Percentiles rank a stretch among this genome's conserved stretches.
Conservation (phyloP, 1,140 invertebrate species). For the Drosophila parvula region DNA sequence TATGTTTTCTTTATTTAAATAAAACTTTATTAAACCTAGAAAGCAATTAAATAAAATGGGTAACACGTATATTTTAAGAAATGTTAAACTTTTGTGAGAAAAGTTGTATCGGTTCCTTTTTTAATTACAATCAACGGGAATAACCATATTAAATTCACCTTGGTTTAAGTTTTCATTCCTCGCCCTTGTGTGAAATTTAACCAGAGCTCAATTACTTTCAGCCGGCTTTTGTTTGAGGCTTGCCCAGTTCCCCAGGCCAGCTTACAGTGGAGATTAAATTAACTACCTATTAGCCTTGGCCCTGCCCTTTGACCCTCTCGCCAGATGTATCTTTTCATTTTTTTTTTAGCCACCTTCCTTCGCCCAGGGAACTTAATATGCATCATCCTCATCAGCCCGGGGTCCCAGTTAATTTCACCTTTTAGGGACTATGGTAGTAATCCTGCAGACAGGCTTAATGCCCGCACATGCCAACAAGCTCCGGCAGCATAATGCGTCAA, state of each 20-base stretch:
- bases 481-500: slow-evolving; percentile 67
- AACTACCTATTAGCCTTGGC: slow-evolving; percentile 23
- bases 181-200: not conserved
- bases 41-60: too few relatives aligned
- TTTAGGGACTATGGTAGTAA: slow-evolving; percentile 33
- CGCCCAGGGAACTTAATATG: slow-evolving; percentile 39
- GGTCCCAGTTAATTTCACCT: slow-evolving; percentile 36
- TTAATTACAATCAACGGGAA: too few relatives aligned
- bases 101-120: too few relatives aligned
- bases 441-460: slow-evolving; percentile 55
- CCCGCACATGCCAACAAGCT: slow-evolving; percentile 47
- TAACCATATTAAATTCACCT: not conserved
- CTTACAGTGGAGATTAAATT: slow-evolving; percentile 25
- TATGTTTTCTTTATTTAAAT: not conserved
- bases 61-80: too few relatives aligned
- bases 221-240: slow-evolving; percentile 2
- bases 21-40: not conserved
- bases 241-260: not conserved
- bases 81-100: not conserved
- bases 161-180: not conserved
- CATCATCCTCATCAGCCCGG: slow-evolving; percentile 20
- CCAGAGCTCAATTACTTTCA: not conserved
- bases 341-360: slow-evolving; percentile 18
- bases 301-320: slow-evolving; percentile 16
- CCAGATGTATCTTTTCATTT: slow-evolving; percentile 5